Percentiles rank a stretch among this genome's conserved stretches.
Conservation (phyloP, 2,888 invertebrate species). For the Apamea monoglypha region DNA sequence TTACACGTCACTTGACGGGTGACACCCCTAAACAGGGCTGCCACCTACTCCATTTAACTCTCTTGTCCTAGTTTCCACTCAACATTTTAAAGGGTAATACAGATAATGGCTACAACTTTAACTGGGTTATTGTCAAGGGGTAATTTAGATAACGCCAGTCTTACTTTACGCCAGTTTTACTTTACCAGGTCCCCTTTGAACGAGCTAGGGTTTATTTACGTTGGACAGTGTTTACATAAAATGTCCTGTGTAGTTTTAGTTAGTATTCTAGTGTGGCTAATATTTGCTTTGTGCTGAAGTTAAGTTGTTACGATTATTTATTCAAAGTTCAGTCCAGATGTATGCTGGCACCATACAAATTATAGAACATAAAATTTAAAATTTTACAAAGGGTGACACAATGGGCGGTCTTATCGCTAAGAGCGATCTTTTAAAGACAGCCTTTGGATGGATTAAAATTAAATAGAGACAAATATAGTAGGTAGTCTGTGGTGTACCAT, state of each 20-base stretch:
- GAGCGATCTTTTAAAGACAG: too few species aligned
- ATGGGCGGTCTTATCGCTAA: too few species aligned
- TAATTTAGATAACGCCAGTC: conserved; percentile 54
- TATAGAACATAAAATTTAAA: too few species aligned
- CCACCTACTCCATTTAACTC: conserved; percentile 27
- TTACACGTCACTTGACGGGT: background rate
- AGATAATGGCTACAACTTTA: conserved; percentile 42
- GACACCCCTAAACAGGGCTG: conserved; percentile 38
- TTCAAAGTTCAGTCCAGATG: background rate
- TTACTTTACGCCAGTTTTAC: too few species aligned
- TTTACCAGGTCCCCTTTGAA: conserved; percentile 32
- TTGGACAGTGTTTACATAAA: conserved; percentile 12
- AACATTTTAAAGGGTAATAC: conserved; percentile 44
- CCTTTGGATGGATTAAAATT: too few species aligned
- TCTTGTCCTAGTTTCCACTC: conserved; percentile 40
- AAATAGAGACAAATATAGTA: too few species aligned
- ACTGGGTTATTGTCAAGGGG: conserved; percentile 58
- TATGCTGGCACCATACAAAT: too few species aligned
- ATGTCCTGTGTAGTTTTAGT: background rate
- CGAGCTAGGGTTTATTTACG: conserved; percentile 28
- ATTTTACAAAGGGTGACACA: too few species aligned
- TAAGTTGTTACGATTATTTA: background rate
- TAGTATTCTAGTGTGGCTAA: conserved; percentile 22
- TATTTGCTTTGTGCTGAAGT: conserved; percentile 7
- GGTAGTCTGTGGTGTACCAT: too few species aligned